Evolutionary conservation across 2,888 invertebrate species (phyloP).

Genomic region (Pocota personata): DNA sequence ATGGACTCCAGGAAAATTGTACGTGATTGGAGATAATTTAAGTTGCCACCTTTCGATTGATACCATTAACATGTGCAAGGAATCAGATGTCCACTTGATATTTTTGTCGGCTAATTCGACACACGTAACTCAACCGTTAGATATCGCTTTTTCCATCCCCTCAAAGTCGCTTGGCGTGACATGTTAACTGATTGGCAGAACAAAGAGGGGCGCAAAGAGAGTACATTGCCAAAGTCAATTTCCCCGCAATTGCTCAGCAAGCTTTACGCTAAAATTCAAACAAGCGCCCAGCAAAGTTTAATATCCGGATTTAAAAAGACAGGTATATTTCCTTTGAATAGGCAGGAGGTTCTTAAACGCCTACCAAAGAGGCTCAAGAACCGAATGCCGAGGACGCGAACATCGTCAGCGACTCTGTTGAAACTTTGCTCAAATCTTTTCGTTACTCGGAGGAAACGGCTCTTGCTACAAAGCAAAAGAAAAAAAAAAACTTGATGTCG

Average conservation of each 20-base stretch:
- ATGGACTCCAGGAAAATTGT: too few relatives aligned
- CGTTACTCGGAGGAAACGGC: conserved; percentile 12
- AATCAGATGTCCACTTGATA: too few relatives aligned
- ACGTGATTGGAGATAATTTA: too few relatives aligned
- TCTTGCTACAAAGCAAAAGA: conserved; percentile 3
- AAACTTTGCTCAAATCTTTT: conserved; percentile 7
- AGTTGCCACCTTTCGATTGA: too few relatives aligned
- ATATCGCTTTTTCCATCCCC: too few relatives aligned
- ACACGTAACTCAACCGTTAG: too few relatives aligned
- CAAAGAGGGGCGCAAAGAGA: too few relatives aligned
- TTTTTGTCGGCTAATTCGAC: too few relatives aligned
- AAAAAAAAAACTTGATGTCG: background rate
- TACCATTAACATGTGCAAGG: too few relatives aligned
- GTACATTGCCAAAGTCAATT: background rate
- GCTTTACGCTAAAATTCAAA: background rate
- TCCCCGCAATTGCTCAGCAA: background rate
- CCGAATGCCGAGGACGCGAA: background rate
- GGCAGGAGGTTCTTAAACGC: background rate
- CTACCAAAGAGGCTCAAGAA: conserved; percentile 3
- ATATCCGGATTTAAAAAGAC: background rate
- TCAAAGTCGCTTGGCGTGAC: too few relatives aligned
- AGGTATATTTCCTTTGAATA: conserved; percentile 1
- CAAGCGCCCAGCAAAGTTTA: background rate
- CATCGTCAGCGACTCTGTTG: conserved; percentile 2
- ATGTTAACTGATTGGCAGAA: too few relatives aligned